Conservation (phyloP, 2,888 invertebrate species). For the Orthosia cruda region DNA sequence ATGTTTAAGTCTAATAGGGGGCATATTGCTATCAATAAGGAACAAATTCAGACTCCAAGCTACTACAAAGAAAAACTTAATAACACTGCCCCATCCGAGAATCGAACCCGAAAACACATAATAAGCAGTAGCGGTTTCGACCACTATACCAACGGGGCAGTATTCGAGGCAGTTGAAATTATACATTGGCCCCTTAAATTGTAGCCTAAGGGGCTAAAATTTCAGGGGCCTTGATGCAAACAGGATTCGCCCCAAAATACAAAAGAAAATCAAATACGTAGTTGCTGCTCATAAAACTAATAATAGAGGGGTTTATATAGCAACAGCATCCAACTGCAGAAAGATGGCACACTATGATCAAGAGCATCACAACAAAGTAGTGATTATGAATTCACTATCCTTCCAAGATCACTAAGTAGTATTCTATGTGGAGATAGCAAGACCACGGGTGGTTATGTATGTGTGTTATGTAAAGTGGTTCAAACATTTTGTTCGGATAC, state of each 20-base stretch:
- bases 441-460: conserved; percentile 25
- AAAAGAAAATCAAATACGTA: background rate
- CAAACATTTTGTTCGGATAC: background rate
- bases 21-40: background rate
- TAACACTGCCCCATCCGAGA: too few relatives aligned
- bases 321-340: conserved; percentile 9
- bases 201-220: too few relatives aligned
- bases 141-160: background rate
- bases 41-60: background rate
- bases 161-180: too few relatives aligned
- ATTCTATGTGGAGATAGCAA: conserved; percentile 14
- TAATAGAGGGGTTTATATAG: background rate
- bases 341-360: conserved; percentile 51
- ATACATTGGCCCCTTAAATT: background rate
- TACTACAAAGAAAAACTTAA: background rate
- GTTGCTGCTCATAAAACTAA: background rate
- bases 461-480: conserved; percentile 20
- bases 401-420: conserved; percentile 14
- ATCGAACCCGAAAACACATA: background rate
- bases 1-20: too few relatives aligned
- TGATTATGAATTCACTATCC: conserved; percentile 31
- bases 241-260: background rate
- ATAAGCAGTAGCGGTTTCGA: background rate
- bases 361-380: conserved; percentile 29
- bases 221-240: background rate